Evolutionary conservation across 2,113 vertebrate genomes (phyloP).

Genomic region (Cyanoramphus novaezelandiae): DNA sequence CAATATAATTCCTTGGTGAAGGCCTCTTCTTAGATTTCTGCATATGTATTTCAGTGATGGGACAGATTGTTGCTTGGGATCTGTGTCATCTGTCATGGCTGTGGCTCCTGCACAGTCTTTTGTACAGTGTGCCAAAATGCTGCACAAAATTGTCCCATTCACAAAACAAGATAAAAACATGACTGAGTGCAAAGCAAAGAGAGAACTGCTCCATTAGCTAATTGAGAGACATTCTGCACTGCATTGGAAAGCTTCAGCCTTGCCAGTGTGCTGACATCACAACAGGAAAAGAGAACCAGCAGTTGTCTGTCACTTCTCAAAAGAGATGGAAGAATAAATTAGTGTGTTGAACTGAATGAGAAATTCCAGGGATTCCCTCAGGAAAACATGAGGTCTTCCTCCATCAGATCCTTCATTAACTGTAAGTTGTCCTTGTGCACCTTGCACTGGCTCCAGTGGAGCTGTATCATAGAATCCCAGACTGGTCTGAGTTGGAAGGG

Average conservation of each 20-base stretch:
- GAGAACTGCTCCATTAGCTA: not conserved
- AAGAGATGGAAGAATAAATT: not conserved
- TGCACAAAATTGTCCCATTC: not conserved
- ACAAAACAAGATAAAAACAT: not conserved
- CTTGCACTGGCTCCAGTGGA: not conserved
- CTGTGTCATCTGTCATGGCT: not conserved
- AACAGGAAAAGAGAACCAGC: not conserved
- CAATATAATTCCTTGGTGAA: not conserved
- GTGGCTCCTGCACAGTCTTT: not conserved
- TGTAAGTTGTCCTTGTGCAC: not conserved
- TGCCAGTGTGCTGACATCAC: not conserved
- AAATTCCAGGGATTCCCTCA: not conserved
- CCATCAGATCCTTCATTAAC: not conserved
- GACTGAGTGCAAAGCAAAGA: not conserved
- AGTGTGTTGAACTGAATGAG: not conserved
- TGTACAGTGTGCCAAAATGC: not conserved
- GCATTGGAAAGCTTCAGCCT: not conserved
- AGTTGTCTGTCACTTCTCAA: not conserved
- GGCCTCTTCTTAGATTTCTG: not conserved
- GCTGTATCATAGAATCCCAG: not conserved
- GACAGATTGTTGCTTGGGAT: not conserved
- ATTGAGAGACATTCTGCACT: not conserved
- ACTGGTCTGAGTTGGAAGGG: not conserved
- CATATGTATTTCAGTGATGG: not conserved
- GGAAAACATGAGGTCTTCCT: not conserved